Evolutionary conservation across 2,113 vertebrate genomes (phyloP).

Genomic region (Etia nguti): DNA sequence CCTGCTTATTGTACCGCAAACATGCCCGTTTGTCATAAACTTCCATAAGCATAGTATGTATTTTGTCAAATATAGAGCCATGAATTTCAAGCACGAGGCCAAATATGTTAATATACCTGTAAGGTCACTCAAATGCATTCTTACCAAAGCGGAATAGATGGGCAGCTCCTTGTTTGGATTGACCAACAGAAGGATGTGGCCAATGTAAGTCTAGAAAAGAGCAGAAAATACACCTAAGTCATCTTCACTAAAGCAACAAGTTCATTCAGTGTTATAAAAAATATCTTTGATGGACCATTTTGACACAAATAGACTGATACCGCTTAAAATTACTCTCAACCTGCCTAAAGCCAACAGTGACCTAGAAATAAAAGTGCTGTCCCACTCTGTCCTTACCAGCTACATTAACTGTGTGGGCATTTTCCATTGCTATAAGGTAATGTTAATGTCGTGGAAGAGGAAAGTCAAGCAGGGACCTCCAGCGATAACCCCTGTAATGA

Average conservation of each 20-base stretch:
- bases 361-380: neutral
- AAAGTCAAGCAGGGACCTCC: neutral
- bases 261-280: neutral
- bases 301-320: neutral
- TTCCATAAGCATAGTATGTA: neutral
- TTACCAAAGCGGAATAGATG: constrained; percentile 91
- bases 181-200: constrained; percentile 89
- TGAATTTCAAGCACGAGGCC: neutral
- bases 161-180: constrained; percentile 96
- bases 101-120: neutral
- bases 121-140: constrained; percentile 22
- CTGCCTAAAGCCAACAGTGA: neutral
- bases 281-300: neutral
- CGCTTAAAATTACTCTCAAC: neutral
- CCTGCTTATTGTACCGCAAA: constrained; percentile 11
- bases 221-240: neutral
- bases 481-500: constrained; percentile 2
- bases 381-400: neutral
- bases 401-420: neutral
- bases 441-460: neutral
- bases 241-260: neutral
- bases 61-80: neutral
- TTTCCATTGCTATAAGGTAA: neutral
- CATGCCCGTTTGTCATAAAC: neutral
- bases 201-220: constrained; percentile 86